These are phyloP conservation scores for Ammodytes marinus DNA, from an alignment of 2,113 vertebrate genomes.

Conservation along the genomic window DNA sequence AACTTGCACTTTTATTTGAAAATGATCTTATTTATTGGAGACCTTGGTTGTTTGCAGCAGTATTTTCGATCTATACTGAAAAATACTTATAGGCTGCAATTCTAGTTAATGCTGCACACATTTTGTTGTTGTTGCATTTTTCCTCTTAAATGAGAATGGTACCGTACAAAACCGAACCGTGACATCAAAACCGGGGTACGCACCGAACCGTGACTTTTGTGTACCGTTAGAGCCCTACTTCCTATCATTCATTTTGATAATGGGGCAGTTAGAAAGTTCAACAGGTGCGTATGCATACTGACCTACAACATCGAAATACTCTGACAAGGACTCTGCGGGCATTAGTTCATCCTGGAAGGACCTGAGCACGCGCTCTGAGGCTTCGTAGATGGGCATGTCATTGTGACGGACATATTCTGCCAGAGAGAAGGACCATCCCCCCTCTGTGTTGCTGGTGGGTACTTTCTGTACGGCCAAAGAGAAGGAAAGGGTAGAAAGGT, in stretches of 20 bases:
- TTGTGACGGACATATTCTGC: slow-evolving; percentile 98
- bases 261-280: neutral
- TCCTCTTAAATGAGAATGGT: too few species aligned
- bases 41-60: too few species aligned
- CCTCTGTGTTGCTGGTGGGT: slow-evolving; percentile 98
- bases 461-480: slow-evolving; percentile 89
- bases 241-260: neutral
- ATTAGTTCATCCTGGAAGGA: slow-evolving; percentile 99
- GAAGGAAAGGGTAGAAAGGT: neutral
- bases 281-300: slow-evolving; percentile 67
- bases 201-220: too few species aligned
- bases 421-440: slow-evolving; percentile 99
- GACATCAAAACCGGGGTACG: too few species aligned
- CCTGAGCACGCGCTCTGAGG: slow-evolving; percentile 94
- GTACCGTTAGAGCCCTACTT: neutral
- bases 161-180: too few species aligned
- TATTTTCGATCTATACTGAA: too few species aligned
- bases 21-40: too few species aligned
- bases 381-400: slow-evolving; percentile 98
- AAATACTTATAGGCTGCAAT: too few species aligned
- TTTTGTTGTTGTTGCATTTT: too few species aligned
- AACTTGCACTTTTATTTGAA: too few species aligned
- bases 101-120: too few species aligned
- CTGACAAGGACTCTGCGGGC: slow-evolving; percentile 95
- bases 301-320: slow-evolving; percentile 97